These are phyloP conservation scores for Myiopsitta monachus DNA, from an alignment of 2,113 vertebrate genomes.

Conservation along the genomic window DNA sequence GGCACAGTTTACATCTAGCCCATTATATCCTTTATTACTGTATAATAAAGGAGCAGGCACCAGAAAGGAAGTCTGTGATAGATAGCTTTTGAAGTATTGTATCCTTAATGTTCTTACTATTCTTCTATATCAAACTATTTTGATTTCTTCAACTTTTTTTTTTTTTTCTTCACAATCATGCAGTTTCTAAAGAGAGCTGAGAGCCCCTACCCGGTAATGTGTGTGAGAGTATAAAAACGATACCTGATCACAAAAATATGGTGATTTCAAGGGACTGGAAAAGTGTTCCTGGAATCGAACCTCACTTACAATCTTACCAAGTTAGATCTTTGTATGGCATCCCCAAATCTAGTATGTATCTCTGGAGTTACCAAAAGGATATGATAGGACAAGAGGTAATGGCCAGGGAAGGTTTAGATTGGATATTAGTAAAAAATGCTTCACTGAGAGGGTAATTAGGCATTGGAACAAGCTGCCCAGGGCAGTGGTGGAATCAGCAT, in stretches of 20 bases:
- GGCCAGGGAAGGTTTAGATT: neutral
- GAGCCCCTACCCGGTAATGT: neutral
- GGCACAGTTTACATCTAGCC: neutral
- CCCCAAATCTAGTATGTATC: neutral
- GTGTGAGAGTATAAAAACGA: neutral
- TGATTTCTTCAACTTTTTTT: neutral
- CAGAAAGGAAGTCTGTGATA: neutral
- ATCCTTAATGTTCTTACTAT: neutral
- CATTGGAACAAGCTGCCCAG: neutral
- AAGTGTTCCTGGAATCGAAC: neutral
- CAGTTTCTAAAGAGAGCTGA: neutral
- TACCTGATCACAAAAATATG: neutral
- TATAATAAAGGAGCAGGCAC: neutral
- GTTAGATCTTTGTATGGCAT: neutral
- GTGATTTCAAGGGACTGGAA: neutral
- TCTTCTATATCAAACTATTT: neutral
- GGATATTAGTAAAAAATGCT: neutral
- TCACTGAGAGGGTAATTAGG: neutral
- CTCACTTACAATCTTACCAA: neutral
- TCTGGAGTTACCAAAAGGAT: rapidly evolving
- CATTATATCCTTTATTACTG: neutral
- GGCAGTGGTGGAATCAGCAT: neutral
- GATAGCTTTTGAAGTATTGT: neutral
- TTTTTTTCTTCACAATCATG: neutral
- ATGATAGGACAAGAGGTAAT: neutral